These are phyloP conservation scores for Tethea ocularis DNA, from an alignment of 2,888 invertebrate genomes.

Conservation along the genomic window DNA sequence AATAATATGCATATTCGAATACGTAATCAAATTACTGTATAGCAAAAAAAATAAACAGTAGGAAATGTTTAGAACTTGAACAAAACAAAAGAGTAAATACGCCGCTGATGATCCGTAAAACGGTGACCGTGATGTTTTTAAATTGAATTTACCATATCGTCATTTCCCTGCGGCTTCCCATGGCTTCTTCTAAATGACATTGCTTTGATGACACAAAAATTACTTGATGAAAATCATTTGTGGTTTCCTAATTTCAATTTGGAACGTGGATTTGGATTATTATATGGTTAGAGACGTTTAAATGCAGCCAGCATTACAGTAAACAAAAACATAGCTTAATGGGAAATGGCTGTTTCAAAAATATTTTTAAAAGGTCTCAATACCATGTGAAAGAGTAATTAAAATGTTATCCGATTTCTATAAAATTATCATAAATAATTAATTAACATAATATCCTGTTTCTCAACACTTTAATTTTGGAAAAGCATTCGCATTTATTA, in stretches of 20 bases:
- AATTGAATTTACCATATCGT: slow-evolving; percentile 73
- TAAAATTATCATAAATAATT: neutral
- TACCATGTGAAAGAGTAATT: no score
- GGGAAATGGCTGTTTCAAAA: no score
- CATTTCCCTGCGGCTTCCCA: slow-evolving; percentile 54
- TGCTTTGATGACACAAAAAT: slow-evolving; percentile 29
- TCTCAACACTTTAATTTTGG: slow-evolving; percentile 36
- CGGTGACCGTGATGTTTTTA: slow-evolving; percentile 43
- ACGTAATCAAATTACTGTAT: no score
- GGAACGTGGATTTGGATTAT: slow-evolving; percentile 22
- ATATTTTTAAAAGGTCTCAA: no score
- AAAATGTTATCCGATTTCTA: neutral
- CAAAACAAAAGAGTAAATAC: slow-evolving; percentile 20
- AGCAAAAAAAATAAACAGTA: neutral
- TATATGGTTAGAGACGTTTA: slow-evolving; percentile 7
- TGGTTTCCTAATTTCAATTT: slow-evolving; percentile 41
- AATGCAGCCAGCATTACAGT: neutral
- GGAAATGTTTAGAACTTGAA: neutral
- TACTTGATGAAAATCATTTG: slow-evolving; percentile 32
- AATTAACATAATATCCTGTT: slow-evolving; percentile 10
- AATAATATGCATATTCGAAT: neutral
- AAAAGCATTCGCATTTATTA: slow-evolving; percentile 49
- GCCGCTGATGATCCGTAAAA: slow-evolving; percentile 49
- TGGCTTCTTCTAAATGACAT: slow-evolving; percentile 42
- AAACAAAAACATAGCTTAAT: neutral